phyloP scores from a whole-genome alignment of 2,888 invertebrate genomes.

The Stramonita haemastoma region DNA sequence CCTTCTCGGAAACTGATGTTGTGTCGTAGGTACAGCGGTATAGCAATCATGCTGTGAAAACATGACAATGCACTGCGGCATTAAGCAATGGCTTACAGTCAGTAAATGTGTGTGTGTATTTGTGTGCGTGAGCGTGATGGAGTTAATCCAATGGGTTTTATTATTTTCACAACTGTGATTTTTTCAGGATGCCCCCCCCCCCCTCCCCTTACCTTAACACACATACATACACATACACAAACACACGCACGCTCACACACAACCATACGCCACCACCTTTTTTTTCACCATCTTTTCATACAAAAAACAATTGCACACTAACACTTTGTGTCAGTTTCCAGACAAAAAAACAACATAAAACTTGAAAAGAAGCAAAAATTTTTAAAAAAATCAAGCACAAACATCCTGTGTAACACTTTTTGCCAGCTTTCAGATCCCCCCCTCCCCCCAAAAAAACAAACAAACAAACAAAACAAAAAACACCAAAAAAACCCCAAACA shows the following conservation, averaged over 20 bases:
- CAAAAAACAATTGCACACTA: not conserved
- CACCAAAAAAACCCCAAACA: no score
- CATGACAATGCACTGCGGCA: no score
- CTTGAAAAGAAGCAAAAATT: not conserved
- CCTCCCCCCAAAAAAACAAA: no score
- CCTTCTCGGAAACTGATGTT: constrained; percentile 89
- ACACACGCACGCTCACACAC: not conserved
- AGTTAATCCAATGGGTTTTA: no score
- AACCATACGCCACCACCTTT: not conserved
- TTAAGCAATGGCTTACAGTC: no score
- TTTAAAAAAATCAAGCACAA: not conserved
- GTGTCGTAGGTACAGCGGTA: constrained; percentile 96
- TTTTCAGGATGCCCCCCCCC: no score
- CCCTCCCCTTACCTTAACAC: no score
- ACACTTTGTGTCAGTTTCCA: not conserved
- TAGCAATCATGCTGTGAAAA: constrained; percentile 88
- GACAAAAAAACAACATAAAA: constrained; percentile 18
- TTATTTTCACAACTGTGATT: no score
- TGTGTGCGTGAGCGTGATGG: not conserved
- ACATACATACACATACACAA: not conserved
- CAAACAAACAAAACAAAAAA: no score
- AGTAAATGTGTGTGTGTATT: not conserved
- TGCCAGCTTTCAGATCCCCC: no score
- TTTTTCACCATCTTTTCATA: no score
- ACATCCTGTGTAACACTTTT: no score